A percentile compares a stretch with the other conserved stretches of the same genome.
Conservation (phyloP, 2,797 vertebrate genomes). For the Psittacula echo region DNA sequence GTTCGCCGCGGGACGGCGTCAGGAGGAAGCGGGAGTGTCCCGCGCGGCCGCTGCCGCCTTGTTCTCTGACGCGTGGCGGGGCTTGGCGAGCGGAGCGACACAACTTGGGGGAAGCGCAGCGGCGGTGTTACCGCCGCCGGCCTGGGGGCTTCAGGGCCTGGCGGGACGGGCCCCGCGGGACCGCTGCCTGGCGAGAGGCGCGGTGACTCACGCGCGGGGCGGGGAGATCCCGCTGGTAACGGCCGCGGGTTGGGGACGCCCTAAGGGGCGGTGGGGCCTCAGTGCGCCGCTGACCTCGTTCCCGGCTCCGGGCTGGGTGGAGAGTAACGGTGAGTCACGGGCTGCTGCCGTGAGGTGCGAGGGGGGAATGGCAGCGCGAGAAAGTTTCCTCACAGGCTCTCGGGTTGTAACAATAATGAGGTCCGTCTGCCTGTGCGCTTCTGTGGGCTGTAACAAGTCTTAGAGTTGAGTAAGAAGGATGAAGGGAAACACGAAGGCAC, state of each 20-base stretch:
- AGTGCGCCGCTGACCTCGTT: background rate
- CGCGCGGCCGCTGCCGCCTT: background rate
- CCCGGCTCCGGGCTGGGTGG: background rate
- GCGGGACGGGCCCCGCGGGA: background rate
- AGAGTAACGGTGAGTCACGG: rapidly evolving
- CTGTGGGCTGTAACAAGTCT: background rate
- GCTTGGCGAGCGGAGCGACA: background rate
- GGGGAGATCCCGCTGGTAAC: background rate
- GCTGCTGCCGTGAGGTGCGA: rapidly evolving
- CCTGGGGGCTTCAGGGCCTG: background rate
- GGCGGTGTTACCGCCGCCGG: background rate
- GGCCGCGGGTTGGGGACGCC: background rate
- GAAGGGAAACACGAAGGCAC: background rate
- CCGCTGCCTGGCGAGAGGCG: background rate
- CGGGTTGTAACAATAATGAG: background rate
- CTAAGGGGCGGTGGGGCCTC: background rate
- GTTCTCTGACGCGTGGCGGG: background rate
- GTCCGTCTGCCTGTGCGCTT: background rate
- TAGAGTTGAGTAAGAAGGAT: background rate
- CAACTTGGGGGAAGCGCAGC: background rate
- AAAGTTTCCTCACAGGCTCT: background rate
- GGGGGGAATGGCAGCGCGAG: rapidly evolving
- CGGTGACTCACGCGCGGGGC: background rate
- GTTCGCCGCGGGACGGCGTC: background rate
- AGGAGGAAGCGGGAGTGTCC: background rate